Evolutionary conservation across 2,113 vertebrate genomes (phyloP).

Genomic region (Acanthochromis polyacanthus): DNA sequence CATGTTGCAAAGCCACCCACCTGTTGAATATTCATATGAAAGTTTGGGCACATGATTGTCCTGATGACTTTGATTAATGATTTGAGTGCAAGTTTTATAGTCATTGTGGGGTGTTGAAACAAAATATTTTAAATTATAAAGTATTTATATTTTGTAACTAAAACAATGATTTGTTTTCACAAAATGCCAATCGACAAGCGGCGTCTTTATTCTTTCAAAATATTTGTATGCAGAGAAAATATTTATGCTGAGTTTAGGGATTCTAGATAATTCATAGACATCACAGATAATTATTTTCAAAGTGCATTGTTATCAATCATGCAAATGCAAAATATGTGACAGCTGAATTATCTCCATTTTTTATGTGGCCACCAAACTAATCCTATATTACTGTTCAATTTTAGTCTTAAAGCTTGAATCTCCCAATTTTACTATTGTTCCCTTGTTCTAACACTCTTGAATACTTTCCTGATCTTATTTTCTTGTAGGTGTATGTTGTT

Average conservation of each 20-base stretch:
- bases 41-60: not conserved
- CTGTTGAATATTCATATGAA: not conserved
- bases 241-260: too few relatives aligned
- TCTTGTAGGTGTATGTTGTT: conserved; percentile 90
- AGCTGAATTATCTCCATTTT: too few relatives aligned
- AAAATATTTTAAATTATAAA: too few relatives aligned
- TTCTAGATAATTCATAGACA: not conserved
- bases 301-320: not conserved
- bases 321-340: too few relatives aligned
- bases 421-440: not conserved
- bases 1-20: not conserved
- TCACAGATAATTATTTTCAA: not conserved
- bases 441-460: not conserved
- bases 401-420: not conserved
- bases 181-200: too few relatives aligned
- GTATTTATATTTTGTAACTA: too few relatives aligned
- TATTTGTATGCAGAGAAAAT: too few relatives aligned
- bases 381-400: not conserved
- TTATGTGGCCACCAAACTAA: too few relatives aligned
- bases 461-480: not conserved
- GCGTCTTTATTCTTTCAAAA: too few relatives aligned
- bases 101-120: too few relatives aligned
- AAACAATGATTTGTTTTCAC: too few relatives aligned
- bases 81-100: not conserved
- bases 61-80: not conserved